Conservation (phyloP, 2,888 invertebrate genomes). For the Trichogramma evanescens region DNA sequence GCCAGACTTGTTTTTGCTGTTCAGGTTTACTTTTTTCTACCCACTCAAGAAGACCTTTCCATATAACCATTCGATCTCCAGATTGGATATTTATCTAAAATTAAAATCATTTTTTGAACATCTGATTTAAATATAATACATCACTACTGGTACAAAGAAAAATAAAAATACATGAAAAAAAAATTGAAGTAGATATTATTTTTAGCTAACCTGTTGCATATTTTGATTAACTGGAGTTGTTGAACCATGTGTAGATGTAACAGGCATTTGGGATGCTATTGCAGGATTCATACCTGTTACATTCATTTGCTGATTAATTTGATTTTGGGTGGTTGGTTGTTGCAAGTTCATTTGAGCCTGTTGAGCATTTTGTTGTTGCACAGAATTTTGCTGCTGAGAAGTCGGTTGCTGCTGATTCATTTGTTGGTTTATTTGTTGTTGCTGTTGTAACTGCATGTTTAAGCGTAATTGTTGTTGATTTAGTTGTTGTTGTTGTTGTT, state of each 20-base stretch:
- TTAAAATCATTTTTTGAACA: constrained; percentile 1
- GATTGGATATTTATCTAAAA: constrained; percentile 32
- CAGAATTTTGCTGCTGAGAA: constrained; percentile 35
- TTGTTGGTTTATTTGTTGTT: constrained; percentile 35
- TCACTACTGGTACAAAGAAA: not conserved
- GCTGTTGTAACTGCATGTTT: constrained; percentile 34
- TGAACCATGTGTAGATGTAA: constrained; percentile 36
- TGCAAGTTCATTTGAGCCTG: constrained; percentile 42
- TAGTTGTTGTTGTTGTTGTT: constrained; percentile 41
- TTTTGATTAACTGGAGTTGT: constrained; percentile 35
- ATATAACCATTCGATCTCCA: constrained; percentile 57
- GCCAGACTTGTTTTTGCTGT: constrained; percentile 62
- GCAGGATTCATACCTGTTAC: constrained; percentile 40
- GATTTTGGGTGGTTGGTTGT: constrained; percentile 36
- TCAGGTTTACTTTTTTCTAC: constrained; percentile 80
- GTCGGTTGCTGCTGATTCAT: constrained; percentile 38
- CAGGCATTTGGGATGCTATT: constrained; percentile 39
- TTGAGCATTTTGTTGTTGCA: constrained; percentile 39
- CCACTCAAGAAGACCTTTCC: constrained; percentile 86
- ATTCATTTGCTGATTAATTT: constrained; percentile 35
- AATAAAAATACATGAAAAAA: not conserved
- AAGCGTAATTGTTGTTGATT: constrained; percentile 33
- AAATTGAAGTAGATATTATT: not conserved
- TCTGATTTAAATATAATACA: not conserved
- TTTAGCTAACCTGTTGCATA: constrained; percentile 32